Percentiles rank a stretch among this genome's conserved stretches.
Evolutionary conservation across 2,888 invertebrate species (phyloP).

Genomic region (Labia minor): DNA sequence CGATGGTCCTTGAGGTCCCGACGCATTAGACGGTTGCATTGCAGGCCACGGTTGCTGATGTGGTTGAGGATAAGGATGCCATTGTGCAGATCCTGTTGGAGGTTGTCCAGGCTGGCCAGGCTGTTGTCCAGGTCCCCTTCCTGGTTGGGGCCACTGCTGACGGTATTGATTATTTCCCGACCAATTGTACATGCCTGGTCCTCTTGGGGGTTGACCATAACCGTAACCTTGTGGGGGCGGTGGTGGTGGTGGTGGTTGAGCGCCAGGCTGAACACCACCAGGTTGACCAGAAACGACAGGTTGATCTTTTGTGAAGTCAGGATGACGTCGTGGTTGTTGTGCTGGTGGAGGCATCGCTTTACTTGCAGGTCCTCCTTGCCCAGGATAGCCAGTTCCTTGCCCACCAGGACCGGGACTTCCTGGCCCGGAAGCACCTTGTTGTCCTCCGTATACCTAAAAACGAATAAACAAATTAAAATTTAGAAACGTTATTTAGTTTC

Average conservation of each 20-base stretch:
- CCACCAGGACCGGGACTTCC: constrained; percentile 29
- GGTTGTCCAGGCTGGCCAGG: not conserved
- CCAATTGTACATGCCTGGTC: not conserved
- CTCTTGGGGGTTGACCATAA: not conserved
- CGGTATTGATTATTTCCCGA: not conserved
- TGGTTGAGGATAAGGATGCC: constrained; percentile 24
- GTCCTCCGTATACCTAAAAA: constrained; percentile 28
- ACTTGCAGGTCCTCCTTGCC: constrained; percentile 37
- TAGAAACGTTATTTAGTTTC: not conserved
- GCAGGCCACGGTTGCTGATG: constrained; percentile 39
- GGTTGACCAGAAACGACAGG: not conserved
- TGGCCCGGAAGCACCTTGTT: constrained; percentile 25
- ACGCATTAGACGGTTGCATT: not conserved
- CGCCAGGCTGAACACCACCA: not conserved
- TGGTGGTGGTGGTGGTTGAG: not conserved
- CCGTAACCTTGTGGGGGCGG: not conserved
- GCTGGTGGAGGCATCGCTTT: constrained; percentile 51
- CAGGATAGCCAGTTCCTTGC: constrained; percentile 39
- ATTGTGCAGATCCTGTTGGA: not conserved
- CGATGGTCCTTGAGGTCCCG: not conserved
- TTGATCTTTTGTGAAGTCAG: constrained; percentile 68
- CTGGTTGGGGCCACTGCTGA: not conserved
- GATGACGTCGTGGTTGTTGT: constrained; percentile 60
- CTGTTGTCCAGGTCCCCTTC: not conserved
- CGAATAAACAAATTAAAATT: constrained; percentile 1